A percentile compares a stretch with the other conserved stretches of the same genome.
Evolutionary conservation across 2,113 vertebrate genomes (phyloP).

Genomic region (Aegithalos caudatus): DNA sequence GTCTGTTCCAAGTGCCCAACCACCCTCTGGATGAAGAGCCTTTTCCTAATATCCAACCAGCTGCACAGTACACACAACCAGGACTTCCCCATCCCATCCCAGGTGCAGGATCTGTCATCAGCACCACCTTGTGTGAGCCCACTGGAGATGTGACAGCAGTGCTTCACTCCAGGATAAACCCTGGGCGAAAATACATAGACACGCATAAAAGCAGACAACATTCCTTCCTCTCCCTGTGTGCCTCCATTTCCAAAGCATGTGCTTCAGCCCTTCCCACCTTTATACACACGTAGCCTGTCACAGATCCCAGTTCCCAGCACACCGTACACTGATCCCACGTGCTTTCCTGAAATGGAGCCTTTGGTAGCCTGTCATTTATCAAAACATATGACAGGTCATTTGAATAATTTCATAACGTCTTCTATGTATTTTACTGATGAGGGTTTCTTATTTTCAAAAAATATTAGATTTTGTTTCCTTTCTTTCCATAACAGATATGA

Average conservation of each 20-base stretch:
- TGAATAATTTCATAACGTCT: background rate
- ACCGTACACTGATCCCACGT: background rate
- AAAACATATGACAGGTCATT: background rate
- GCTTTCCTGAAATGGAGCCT: background rate
- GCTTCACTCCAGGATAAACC: background rate
- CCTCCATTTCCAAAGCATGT: background rate
- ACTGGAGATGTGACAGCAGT: background rate
- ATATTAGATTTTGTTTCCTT: background rate
- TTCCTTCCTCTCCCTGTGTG: rapidly evolving
- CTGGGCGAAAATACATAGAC: background rate
- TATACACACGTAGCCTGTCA: rapidly evolving
- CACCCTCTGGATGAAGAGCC: background rate
- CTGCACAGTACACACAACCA: background rate
- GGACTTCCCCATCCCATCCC: too few species aligned
- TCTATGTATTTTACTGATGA: background rate
- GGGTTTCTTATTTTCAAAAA: background rate
- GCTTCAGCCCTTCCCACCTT: background rate
- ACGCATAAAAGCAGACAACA: rapidly evolving
- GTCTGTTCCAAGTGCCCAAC: background rate
- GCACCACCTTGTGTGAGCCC: background rate
- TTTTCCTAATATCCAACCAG: background rate
- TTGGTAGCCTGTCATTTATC: background rate
- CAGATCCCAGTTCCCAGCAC: background rate
- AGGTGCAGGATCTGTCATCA: background rate
- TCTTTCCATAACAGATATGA: background rate